Evolutionary conservation across 1,140 invertebrate genomes (phyloP).

Genomic region (Drosophila hydei): DNA sequence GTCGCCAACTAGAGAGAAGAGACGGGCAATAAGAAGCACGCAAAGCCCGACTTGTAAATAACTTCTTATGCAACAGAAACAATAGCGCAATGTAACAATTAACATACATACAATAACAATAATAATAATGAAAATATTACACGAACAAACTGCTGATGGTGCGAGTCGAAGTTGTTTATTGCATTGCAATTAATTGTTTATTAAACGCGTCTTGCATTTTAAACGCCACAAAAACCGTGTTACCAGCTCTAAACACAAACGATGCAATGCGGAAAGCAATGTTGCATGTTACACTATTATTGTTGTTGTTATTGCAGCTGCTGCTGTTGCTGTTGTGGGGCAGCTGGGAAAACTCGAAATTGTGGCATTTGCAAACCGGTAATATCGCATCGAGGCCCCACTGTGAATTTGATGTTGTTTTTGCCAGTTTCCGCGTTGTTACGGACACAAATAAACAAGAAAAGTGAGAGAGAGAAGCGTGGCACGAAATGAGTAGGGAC

Average conservation of each 20-base stretch:
- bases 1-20: conserved; percentile 28
- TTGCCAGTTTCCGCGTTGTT: conserved; percentile 69
- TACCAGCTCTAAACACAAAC: conserved; percentile 47
- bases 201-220: conserved; percentile 69
- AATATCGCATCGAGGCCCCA: conserved; percentile 60
- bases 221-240: conserved; percentile 61
- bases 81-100: conserved; percentile 57
- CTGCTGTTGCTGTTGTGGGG: conserved; percentile 41
- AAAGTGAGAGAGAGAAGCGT: background rate
- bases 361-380: conserved; percentile 76
- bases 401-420: conserved; percentile 44
- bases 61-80: conserved; percentile 58
- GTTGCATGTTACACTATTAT: conserved; percentile 49
- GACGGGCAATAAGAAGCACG: conserved; percentile 45
- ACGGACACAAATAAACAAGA: conserved; percentile 15
- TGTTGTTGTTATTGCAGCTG: conserved; percentile 30
- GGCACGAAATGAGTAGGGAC: conserved; percentile 10
- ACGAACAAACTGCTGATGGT: conserved; percentile 15
- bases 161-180: conserved; percentile 56
- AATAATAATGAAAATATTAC: conserved; percentile 12
- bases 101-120: conserved; percentile 43
- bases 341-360: conserved; percentile 71
- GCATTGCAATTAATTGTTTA: conserved; percentile 73
- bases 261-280: conserved; percentile 72
- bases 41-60: conserved; percentile 58